Base-by-base conservation (phyloP, 2,888 invertebrate genomes). In the Toxonevra muliebris region DNA sequence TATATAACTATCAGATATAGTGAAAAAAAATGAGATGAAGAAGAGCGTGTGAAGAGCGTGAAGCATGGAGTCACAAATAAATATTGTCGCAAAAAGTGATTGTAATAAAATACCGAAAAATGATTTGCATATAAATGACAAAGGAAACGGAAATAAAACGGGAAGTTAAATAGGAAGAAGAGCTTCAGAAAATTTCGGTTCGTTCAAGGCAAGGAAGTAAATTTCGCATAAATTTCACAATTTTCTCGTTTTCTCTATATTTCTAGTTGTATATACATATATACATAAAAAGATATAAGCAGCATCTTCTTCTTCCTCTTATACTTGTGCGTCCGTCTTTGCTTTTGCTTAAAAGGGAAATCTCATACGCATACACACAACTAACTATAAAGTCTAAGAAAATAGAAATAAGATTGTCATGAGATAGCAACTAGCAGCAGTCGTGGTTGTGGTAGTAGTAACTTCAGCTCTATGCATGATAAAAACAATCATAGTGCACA, bases 121-220 rank as follows among this genome's bases (percentile, higher is more conserved):
- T 53, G 61, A 66, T 66, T 66, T 66, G 61, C 66, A 66, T 66
- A 66, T 66, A 66, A 66, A 66, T 66, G 61, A 66, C 45, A 66
- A 66, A 61, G 54, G 53, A 53, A 64, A 57, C 64, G 57, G 57
- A 20, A 57, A 40, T 41, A 40, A 13, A 40, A 53, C 11, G n/a
- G 57, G 57, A 57, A 57, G 57, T 40, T 57, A 40, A 57, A 30
- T 40, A 20, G 57, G 57, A 57, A 30, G 30, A 30, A 30, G 30
- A 30, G 30, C 30, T 30, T 30, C 30, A 30, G 30, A n/a, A n/a
- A n/a, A 30, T 30, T 30, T 30, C 30, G 30, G 30, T 7, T 30
- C 30, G 7, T 30, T 30, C 30, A 57, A 13, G 57, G 30, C 40
- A 57, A 57, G 57, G 57, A 57, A 57, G 40, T 30, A 30, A 7